Evolutionary conservation across 2,888 invertebrate species (phyloP), one percentile per base, ranked within the genome.

Genomic region (Carabus problematicus): DNA sequence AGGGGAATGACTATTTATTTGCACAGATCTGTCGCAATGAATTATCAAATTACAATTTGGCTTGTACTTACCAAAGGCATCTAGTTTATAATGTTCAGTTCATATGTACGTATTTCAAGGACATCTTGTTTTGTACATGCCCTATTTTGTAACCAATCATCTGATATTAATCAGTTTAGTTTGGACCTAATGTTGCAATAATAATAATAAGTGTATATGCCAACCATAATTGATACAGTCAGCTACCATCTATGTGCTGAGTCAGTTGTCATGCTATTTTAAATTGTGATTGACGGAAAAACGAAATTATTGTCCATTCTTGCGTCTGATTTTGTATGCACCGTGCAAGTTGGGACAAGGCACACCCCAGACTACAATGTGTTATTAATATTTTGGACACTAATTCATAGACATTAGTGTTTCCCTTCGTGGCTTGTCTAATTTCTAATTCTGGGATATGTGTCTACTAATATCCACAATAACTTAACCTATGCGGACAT

Each of bases 141-240:
- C 52, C 8, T 52, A 52, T 52, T 52, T 52, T 18, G 52, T 18
- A 52, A 52, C 52, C 19, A 52, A 52, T 52, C 18, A 52, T 52
- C 52, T 52, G 52, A 52, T 52, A 52, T 16, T 18, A 12, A 52
- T 52, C 19, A 52, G 19, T 52, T 29, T 29, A 6, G 29, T 29
- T 29, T 29, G 29, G 29, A 3, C 2, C 29, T 29, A 29, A 29
- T 29, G 29, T 29, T 29, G 29, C 29, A 29, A 29, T 29, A 29
- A 2, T 29, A 29, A 29, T 29, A 29, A 29, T 29, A 6, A 2
- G 29, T 29, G 6, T 29, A 29, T 29, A 29, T 29, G 29, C 29
- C 29, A 2, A 29, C 29, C n/a, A n/a, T n/a, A n/a, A n/a, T n/a
- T n/a, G n/a, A n/a, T n/a, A n/a, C n/a, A n/a, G n/a, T n/a, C n/a